These are phyloP conservation scores for Rhabdornis inornatus DNA, from an alignment of 2,113 vertebrate genomes.

Conservation along the genomic window DNA sequence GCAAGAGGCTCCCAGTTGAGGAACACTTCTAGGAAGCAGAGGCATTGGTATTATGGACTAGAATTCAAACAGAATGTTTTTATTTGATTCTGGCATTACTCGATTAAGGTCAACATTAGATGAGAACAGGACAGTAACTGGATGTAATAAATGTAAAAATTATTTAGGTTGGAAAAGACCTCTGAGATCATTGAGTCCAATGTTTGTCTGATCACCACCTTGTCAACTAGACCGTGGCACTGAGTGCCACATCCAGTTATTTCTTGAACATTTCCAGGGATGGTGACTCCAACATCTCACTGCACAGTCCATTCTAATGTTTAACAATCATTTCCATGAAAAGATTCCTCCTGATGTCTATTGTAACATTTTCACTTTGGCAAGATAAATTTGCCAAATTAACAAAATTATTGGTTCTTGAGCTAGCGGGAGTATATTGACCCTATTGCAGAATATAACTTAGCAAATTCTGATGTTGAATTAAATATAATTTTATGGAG, in stretches of 20 bases:
- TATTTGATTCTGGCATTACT: background rate
- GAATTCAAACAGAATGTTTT: background rate
- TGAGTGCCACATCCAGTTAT: background rate
- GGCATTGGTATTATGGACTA: background rate
- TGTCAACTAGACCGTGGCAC: background rate
- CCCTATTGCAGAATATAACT: background rate
- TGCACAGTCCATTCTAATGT: background rate
- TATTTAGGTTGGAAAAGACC: background rate
- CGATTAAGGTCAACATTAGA: background rate
- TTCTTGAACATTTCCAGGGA: background rate
- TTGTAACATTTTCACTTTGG: background rate
- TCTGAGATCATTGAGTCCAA: rapidly evolving
- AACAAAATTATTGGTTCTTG: background rate
- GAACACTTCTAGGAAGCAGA: background rate
- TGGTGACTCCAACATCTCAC: background rate
- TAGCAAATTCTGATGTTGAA: background rate
- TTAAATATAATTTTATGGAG: background rate
- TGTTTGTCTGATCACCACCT: background rate
- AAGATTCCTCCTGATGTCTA: background rate
- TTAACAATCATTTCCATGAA: background rate
- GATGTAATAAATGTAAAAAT: background rate
- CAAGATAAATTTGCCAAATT: background rate
- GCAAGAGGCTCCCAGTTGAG: background rate
- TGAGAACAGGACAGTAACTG: background rate
- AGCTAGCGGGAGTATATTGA: background rate